Base-by-base conservation (phyloP, 1,140 invertebrate species). In the Drosophila ambigua region DNA sequence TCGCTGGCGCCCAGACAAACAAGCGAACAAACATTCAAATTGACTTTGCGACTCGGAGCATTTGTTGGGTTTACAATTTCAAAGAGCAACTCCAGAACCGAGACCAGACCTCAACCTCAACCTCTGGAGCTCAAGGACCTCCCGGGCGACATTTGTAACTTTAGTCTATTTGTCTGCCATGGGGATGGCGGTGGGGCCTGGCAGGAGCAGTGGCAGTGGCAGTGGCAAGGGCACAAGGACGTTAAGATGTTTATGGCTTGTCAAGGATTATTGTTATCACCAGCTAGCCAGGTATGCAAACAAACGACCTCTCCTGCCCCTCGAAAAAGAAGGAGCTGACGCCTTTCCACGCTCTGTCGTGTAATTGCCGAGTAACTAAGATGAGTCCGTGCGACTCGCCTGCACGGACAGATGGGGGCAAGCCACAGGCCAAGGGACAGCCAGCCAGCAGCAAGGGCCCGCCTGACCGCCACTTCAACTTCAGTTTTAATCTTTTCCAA, bases 221-320 rank as follows among this genome's bases (percentile, higher is more conserved):
- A 48, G 6, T 24, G 23, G 43, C 35, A 49, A 48, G 59, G 51
- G 66, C 46, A 73, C 83, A 81, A 69, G 66, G 77, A 87, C 83
- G 84, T 87, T 85, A 88, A 88, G 83, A 88, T 88, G 83, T 88
- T 88, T 88, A 88, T 88, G 83, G 79, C 83, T 88, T 88, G 83
- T 88, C 83, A 89, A 83, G 83, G 83, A 88, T 88, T 88, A 88
- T 88, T 88, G 83, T 88, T 88, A 88, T 88, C 83, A 79, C 79
- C 83, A 83, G 76, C 59, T 77, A 77, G 84, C 83, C 83, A 88
- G 83, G 76, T 88, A 88, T 83, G 79, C 83, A 83, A 88, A 88
- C 83, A 83, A 58, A 53, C 69, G 69, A 54, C 60, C 5, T 15
- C 24, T 11, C 48, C 8, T 7, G 15, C 20, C 44, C 26, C 31